These are phyloP conservation scores for Ceratothoa steindachneri DNA, from an alignment of 2,888 invertebrate genomes.

Conservation along the genomic window DNA sequence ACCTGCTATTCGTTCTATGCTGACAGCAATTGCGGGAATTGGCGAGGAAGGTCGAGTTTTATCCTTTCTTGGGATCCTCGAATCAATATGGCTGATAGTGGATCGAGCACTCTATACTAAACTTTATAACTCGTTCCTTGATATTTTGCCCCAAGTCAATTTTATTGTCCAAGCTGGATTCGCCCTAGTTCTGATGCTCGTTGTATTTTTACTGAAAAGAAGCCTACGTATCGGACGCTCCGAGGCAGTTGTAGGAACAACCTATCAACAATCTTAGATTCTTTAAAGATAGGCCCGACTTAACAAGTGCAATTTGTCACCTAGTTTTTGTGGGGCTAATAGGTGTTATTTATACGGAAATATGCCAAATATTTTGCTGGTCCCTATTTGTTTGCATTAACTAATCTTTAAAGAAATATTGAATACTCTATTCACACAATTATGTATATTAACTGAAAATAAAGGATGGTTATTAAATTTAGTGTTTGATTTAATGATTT, in stretches of 20 bases:
- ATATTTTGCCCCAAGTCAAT: conserved; percentile 33
- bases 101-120: conserved; percentile 24
- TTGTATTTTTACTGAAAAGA: conserved; percentile 10
- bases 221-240: too few relatives aligned
- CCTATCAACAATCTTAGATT: background rate
- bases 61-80: conserved; percentile 24
- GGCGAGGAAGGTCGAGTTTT: conserved; percentile 26
- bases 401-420: too few relatives aligned
- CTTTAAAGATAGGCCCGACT: too few relatives aligned
- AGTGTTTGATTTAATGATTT: too few relatives aligned
- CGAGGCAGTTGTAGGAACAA: background rate
- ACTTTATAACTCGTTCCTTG: conserved; percentile 32
- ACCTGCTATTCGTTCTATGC: conserved; percentile 35
- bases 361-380: too few relatives aligned
- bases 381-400: too few relatives aligned
- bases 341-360: too few relatives aligned
- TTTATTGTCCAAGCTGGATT: conserved; percentile 31
- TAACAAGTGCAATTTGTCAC: too few relatives aligned
- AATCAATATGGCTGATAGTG: conserved; percentile 25
- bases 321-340: too few relatives aligned
- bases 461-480: too few relatives aligned
- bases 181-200: conserved; percentile 16
- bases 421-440: too few relatives aligned
- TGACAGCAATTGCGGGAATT: conserved; percentile 21
- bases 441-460: too few relatives aligned